Conservation (phyloP, 2,113 vertebrate genomes). For the Nipponia nippon region DNA sequence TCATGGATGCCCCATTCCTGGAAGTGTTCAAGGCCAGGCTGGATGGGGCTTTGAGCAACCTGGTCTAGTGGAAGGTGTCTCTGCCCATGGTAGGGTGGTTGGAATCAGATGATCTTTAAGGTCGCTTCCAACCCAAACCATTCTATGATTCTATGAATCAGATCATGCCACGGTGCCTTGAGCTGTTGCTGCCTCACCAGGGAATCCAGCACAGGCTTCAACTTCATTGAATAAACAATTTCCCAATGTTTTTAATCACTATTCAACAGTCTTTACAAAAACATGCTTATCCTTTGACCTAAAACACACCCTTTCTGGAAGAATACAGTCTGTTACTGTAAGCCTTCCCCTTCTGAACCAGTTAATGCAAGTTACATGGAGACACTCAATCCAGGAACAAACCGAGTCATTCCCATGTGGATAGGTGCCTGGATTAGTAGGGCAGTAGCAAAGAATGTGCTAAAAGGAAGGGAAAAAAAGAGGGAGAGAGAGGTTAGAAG, state of each 20-base stretch:
- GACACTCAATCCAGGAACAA: neutral
- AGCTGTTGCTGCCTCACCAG: neutral
- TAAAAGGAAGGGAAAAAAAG: neutral
- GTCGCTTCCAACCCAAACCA: no score
- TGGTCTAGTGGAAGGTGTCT: no score
- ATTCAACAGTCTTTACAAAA: neutral
- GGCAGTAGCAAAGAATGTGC: neutral
- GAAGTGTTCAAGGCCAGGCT: no score
- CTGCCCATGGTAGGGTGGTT: no score
- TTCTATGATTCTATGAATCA: no score
- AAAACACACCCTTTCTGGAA: neutral
- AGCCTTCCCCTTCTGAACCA: neutral
- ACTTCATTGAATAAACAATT: neutral
- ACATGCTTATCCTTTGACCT: neutral
- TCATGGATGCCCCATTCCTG: no score
- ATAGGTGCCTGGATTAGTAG: neutral
- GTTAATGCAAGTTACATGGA: neutral
- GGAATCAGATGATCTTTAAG: no score
- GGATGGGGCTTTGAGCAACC: no score
- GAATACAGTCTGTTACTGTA: neutral
- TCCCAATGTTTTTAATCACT: neutral
- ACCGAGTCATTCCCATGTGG: neutral
- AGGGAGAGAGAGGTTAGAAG: neutral
- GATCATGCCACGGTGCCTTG: neutral
- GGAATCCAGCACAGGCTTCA: neutral